A percentile compares a stretch with the other conserved stretches of the same genome.
Conservation (phyloP, 2,888 invertebrate species). For the Horisme vitalbata region DNA sequence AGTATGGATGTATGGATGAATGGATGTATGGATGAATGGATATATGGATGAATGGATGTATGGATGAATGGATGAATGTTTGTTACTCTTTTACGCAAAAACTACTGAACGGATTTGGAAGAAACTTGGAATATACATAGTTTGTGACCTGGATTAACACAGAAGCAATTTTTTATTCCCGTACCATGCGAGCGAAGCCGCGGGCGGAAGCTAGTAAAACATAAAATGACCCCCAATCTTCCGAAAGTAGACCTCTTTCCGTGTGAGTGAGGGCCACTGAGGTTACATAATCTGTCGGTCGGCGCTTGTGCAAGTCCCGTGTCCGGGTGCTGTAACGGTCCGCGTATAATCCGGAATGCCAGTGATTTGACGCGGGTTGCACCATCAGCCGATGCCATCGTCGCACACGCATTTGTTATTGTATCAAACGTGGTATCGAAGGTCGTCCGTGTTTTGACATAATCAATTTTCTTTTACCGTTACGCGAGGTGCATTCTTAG, state of each 20-base stretch:
- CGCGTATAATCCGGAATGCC: constrained; percentile 74
- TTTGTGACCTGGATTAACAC: too few relatives aligned
- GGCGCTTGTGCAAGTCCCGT: constrained; percentile 67
- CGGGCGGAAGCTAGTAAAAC: too few relatives aligned
- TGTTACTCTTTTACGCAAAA: too few relatives aligned
- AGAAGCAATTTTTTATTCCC: too few relatives aligned
- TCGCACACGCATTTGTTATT: constrained; percentile 30
- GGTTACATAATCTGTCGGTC: constrained; percentile 66
- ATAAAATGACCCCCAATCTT: not conserved
- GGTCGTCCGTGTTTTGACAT: constrained; percentile 34
- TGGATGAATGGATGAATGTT: too few relatives aligned
- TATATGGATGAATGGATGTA: too few relatives aligned
- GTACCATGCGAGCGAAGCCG: too few relatives aligned
- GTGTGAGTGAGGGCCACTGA: constrained; percentile 56
- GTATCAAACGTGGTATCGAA: constrained; percentile 35
- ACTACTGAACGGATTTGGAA: too few relatives aligned
- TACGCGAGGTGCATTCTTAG: constrained; percentile 19
- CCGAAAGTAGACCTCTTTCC: constrained; percentile 1
- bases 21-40: too few relatives aligned
- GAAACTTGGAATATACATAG: too few relatives aligned
- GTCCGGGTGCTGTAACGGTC: constrained; percentile 75
- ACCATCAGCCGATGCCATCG: constrained; percentile 45
- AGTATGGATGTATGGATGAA: too few relatives aligned
- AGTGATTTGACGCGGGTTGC: constrained; percentile 73
- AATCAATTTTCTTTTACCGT: constrained; percentile 31